Evolutionary conservation across 2,113 vertebrate genomes (phyloP), one percentile per base, ranked within the genome.

Genomic region (Melanotaenia duboulayi): DNA sequence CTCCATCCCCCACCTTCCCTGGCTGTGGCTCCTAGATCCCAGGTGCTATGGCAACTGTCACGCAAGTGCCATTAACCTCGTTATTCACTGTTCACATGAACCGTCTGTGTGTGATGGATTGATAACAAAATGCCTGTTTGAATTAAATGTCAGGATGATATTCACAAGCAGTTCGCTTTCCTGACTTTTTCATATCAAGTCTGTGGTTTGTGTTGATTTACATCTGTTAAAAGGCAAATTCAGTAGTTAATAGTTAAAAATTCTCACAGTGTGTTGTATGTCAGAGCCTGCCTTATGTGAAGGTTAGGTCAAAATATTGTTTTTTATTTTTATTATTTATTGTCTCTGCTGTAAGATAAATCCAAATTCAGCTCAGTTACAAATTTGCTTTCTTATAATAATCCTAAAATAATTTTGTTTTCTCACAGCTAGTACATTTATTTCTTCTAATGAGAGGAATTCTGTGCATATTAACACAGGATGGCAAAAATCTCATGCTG

Each of bases 11-110:
- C 28, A 37, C 50, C 55, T 48, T 56, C 51, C 67, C 54, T 54
- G 19, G 16, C 71, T 56, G 42, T 49, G 71, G 73, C 77, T 89
- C 71, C 60, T 56, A 74, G 74, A 78, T 83, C 68, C 69, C 51
- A 83, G 90, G 68, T 85, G 75, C 90, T 76, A 90, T 91, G 86
- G 88, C 86, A 90, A 92, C 90, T 74, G 80, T 82, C 71, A 75
- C 59, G 65, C 78, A 84, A 40, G 75, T 87, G 82, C 81, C 77
- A 85, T 74, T 80, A 74, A 82, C 85, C 82, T 81, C 66, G 71
- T 85, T 88, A 86, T 62, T 78, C 24, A 3, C 20, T 37, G 7
- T 74, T 76, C 69, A 49, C 42, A 44, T 54, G 56, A 69, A 44
- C 44, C 44, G 64, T n/a, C 44, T 59, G 7, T 49, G 55, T 50